Conservation (phyloP, 2,113 vertebrate species). For the Mesembrinibis cayennensis region DNA sequence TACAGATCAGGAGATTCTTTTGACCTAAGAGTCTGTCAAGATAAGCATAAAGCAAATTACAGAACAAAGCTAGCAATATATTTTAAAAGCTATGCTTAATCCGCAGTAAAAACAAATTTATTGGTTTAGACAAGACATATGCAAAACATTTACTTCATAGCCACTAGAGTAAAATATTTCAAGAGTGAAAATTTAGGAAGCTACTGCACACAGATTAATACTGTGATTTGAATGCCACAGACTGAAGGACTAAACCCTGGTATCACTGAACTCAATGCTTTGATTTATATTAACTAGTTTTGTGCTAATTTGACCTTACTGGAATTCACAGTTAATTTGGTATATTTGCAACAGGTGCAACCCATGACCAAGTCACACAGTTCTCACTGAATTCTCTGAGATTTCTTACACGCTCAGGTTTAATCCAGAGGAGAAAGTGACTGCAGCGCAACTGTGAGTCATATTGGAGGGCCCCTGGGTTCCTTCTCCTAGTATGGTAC, state of each 20-base stretch:
- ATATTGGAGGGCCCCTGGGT: fast-evolving
- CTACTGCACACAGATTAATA: neutral
- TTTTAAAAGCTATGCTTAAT: neutral
- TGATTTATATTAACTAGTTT: neutral
- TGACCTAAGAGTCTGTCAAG: neutral
- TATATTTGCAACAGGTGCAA: neutral
- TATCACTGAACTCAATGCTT: neutral
- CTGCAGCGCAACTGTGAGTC: neutral
- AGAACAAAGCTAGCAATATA: neutral
- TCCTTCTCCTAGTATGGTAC: neutral
- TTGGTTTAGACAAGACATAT: neutral
- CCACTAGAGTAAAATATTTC: neutral
- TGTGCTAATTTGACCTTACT: neutral
- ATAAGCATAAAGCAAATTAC: neutral
- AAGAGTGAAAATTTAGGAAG: neutral
- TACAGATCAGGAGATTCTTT: neutral
- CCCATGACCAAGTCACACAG: neutral
- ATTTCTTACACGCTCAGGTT: neutral
- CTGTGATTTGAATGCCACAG: neutral
- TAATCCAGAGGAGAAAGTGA: neutral
- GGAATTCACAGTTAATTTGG: neutral
- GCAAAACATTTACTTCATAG: neutral
- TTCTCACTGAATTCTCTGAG: neutral
- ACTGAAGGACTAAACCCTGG: neutral
- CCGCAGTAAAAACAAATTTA: neutral